These are phyloP conservation scores for Kryptopterus vitreolus DNA, from an alignment of 2,797 vertebrate species.

Conservation along the genomic window DNA sequence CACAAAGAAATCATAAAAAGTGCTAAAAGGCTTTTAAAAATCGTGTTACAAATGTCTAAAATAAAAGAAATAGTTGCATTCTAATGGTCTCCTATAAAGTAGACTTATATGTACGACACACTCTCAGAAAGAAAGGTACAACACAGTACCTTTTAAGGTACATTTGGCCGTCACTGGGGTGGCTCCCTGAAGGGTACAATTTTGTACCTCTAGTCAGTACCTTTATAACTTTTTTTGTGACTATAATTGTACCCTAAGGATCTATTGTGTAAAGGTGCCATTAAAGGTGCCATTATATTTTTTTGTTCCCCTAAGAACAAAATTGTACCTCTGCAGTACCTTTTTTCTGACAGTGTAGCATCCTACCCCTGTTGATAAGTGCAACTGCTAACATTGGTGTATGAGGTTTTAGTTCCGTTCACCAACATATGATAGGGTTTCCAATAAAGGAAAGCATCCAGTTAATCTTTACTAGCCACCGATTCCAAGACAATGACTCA, in stretches of 20 bases:
- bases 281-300: too few relatives aligned
- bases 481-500: conserved; percentile 62
- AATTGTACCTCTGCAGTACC: too few relatives aligned
- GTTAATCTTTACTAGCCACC: conserved; percentile 66
- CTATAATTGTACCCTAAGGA: too few relatives aligned
- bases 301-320: too few relatives aligned
- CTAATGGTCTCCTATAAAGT: conserved; percentile 22
- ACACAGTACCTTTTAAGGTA: too few relatives aligned
- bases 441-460: not conserved
- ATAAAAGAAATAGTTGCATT: conserved; percentile 8
- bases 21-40: conserved; percentile 22
- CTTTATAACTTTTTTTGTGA: too few relatives aligned
- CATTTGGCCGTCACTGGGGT: too few relatives aligned
- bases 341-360: too few relatives aligned
- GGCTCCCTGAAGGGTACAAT: too few relatives aligned
- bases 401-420: conserved; percentile 10
- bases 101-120: not conserved
- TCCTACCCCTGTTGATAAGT: conserved; percentile 19
- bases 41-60: not conserved
- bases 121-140: too few relatives aligned
- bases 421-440: not conserved
- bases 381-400: conserved; percentile 14
- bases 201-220: too few relatives aligned
- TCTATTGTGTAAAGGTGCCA: too few relatives aligned
- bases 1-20: conserved; percentile 21